phyloP scores from a whole-genome alignment of 2,888 invertebrate genomes.

The Limnephilus marmoratus region DNA sequence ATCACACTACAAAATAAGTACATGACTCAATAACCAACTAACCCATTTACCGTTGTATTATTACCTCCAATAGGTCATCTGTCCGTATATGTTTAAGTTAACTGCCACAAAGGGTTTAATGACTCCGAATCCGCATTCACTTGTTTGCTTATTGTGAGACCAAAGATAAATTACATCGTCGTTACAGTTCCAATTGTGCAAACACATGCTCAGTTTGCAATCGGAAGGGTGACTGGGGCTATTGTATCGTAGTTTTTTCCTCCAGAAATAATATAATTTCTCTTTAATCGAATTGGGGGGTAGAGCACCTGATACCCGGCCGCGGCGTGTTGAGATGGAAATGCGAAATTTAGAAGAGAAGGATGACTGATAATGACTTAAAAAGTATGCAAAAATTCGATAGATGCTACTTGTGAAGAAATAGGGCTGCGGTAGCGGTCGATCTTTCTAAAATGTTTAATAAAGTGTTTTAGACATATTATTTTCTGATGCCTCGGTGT shows the following conservation, averaged over 20 bases:
- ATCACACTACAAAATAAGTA: background rate
- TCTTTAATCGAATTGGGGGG: slow-evolving; percentile 56
- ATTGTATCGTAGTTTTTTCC: slow-evolving; percentile 42
- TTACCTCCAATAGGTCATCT: slow-evolving; percentile 2
- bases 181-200: slow-evolving; percentile 59
- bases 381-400: slow-evolving; percentile 35
- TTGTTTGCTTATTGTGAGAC: slow-evolving; percentile 56
- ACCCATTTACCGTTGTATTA: background rate
- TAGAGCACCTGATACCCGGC: slow-evolving; percentile 50
- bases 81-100: slow-evolving; percentile 11
- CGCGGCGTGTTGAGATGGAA: background rate
- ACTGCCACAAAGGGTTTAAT: slow-evolving; percentile 40
- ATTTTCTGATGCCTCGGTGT: no score
- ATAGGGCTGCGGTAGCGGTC: background rate
- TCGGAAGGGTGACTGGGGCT: slow-evolving; percentile 50
- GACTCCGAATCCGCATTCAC: slow-evolving; percentile 25
- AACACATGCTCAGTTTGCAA: slow-evolving; percentile 62
- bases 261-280: slow-evolving; percentile 53
- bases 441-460: background rate
- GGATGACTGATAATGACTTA: slow-evolving; percentile 28
- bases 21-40: background rate
- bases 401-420: background rate
- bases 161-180: slow-evolving; percentile 62
- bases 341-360: background rate
- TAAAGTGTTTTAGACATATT: no score